Conservation (phyloP, 1,140 invertebrate species). For the Musca vetustissima region DNA sequence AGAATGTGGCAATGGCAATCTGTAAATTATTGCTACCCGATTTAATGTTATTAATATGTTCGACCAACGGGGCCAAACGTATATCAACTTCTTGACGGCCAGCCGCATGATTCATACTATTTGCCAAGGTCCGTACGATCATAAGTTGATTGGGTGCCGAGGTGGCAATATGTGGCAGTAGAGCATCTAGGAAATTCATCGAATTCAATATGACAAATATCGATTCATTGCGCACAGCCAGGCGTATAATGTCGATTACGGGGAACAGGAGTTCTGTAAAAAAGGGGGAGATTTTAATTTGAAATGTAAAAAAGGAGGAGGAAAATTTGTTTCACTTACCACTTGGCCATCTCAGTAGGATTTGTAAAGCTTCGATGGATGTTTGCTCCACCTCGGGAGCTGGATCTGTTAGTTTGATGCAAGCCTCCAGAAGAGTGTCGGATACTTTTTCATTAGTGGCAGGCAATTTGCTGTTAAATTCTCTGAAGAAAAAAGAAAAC, state of each 20-base stretch:
- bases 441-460: constrained; percentile 57
- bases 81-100: constrained; percentile 65
- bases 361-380: constrained; percentile 64
- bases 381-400: constrained; percentile 51
- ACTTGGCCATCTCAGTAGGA: constrained; percentile 75
- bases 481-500: constrained; percentile 57
- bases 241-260: constrained; percentile 78
- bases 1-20: constrained; percentile 75
- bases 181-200: constrained; percentile 49
- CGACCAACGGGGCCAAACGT: constrained; percentile 62
- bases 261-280: constrained; percentile 77
- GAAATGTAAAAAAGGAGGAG: not conserved
- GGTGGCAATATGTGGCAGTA: constrained; percentile 55
- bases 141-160: constrained; percentile 76
- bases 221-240: constrained; percentile 70
- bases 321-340: constrained; percentile 54
- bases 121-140: constrained; percentile 72
- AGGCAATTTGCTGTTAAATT: constrained; percentile 70
- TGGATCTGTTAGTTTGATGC: constrained; percentile 62
- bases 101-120: constrained; percentile 68
- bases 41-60: constrained; percentile 59
- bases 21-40: constrained; percentile 69
- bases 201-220: constrained; percentile 65
- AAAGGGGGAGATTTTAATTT: not conserved
- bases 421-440: constrained; percentile 61